Percentiles rank a stretch among this genome's conserved stretches.
These are phyloP conservation scores for Microtus montanus DNA, from an alignment of 2,113 vertebrate species.

Conservation along the genomic window DNA sequence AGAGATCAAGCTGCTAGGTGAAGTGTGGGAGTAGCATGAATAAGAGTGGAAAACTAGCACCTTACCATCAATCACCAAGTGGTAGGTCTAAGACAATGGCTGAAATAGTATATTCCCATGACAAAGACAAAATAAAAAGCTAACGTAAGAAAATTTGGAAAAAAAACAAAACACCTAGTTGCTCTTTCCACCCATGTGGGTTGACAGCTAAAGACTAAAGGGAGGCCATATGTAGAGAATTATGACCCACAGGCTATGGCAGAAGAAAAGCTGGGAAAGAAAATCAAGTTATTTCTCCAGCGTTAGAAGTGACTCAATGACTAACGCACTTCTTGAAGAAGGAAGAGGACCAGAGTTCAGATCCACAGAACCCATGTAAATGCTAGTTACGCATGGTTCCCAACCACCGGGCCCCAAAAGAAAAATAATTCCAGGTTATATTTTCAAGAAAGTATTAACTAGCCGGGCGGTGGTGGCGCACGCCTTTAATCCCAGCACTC, in stretches of 20 bases:
- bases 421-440: not conserved
- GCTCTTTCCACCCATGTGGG: not conserved
- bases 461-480: no score
- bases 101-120: constrained; percentile 24
- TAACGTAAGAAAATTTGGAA: not conserved
- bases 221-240: constrained; percentile 28
- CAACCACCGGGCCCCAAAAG: not conserved
- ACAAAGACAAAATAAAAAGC: constrained; percentile 52
- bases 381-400: not conserved
- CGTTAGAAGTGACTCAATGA: not conserved
- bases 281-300: constrained; percentile 47
- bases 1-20: not conserved
- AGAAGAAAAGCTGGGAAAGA: not conserved
- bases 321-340: not conserved
- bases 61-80: not conserved
- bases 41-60: not conserved
- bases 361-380: not conserved
- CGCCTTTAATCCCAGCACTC: no score
- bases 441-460: not conserved
- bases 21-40: not conserved
- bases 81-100: not conserved
- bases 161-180: not conserved
- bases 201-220: not conserved
- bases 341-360: not conserved
- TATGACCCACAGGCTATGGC: not conserved